These are phyloP conservation scores for Aleiodes testaceus DNA, from an alignment of 2,888 invertebrate species.

Conservation along the genomic window DNA sequence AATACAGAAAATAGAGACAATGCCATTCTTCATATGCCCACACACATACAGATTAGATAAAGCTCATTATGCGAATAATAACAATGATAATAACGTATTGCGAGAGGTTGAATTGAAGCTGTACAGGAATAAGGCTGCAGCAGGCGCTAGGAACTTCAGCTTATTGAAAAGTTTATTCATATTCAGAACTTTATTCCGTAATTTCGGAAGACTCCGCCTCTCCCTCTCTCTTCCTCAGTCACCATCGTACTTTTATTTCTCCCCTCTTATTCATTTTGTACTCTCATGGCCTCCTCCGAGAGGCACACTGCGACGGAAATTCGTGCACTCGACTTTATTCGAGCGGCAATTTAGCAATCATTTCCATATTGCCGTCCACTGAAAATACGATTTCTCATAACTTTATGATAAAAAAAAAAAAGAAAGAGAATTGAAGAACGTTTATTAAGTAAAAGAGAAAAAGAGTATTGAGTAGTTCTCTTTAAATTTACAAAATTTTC, in stretches of 20 bases:
- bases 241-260: conserved; percentile 40
- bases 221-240: conserved; percentile 35
- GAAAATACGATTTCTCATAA: conserved; percentile 16
- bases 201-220: conserved; percentile 50
- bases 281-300: neutral
- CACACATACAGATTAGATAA: neutral
- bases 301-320: conserved; percentile 17
- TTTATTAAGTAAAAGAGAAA: neutral
- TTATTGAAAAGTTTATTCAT: conserved; percentile 61
- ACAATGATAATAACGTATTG: conserved; percentile 37
- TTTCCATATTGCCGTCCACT: conserved; percentile 19
- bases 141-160: conserved; percentile 43
- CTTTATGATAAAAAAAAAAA: neutral
- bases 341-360: conserved; percentile 34
- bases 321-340: conserved; percentile 32
- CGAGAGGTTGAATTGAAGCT: conserved; percentile 32
- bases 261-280: conserved; percentile 34
- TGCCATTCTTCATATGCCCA: neutral
- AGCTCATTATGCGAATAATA: conserved; percentile 11
- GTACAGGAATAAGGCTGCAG: conserved; percentile 9
- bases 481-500: neutral
- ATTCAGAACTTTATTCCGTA: conserved; percentile 52
- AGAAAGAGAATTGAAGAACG: neutral
- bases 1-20: neutral
- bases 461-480: neutral